Percentiles rank a stretch among this genome's conserved stretches.
phyloP scores from a whole-genome alignment of 2,113 vertebrate species.

The Myodes glareolus region DNA sequence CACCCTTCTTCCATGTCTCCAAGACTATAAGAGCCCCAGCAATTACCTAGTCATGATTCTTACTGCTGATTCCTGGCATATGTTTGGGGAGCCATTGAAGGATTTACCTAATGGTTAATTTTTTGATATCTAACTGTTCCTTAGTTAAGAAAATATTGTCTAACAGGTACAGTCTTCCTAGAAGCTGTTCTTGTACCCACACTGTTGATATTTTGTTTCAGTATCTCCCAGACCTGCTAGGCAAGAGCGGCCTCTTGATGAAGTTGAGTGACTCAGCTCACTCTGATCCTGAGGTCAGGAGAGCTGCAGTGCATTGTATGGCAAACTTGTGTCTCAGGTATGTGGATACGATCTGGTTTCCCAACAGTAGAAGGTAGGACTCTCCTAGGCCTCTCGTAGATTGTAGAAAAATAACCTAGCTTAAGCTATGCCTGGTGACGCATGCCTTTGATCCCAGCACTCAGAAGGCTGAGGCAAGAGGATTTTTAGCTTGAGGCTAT shows the following conservation, averaged over 20 bases:
- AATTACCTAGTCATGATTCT: neutral
- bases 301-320: constrained; percentile 92
- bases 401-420: neutral
- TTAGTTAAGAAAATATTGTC: constrained; percentile 31
- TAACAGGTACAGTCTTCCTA: neutral
- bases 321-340: constrained; percentile 96
- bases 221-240: constrained; percentile 91
- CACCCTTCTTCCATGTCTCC: neutral
- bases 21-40: neutral
- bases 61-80: neutral
- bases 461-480: neutral
- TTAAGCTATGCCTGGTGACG: neutral
- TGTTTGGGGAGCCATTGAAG: neutral
- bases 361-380: neutral
- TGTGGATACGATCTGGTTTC: neutral
- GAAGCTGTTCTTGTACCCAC: neutral
- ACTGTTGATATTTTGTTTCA: constrained; percentile 80
- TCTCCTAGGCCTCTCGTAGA: neutral
- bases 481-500: neutral
- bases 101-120: neutral
- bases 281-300: constrained; percentile 89
- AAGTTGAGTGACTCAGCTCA: constrained; percentile 88
- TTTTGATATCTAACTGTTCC: neutral
- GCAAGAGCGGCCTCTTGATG: constrained; percentile 89
- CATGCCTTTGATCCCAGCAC: neutral